Evolutionary conservation across 2,888 invertebrate species (phyloP), one percentile per base, ranked within the genome.

Genomic region (Ophioninae sp.): DNA sequence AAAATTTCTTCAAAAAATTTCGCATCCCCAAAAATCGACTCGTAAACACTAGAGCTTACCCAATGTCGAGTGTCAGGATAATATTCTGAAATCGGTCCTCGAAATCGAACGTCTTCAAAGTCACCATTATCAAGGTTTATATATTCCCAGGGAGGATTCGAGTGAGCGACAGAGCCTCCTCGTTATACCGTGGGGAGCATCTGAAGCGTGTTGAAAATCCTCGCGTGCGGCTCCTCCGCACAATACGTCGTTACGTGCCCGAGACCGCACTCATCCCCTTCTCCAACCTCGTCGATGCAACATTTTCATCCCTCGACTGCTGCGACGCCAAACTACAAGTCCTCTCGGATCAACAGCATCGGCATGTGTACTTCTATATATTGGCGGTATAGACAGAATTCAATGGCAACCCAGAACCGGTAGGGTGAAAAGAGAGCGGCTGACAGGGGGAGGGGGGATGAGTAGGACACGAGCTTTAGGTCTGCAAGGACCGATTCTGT

Each of bases 241-340:
- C 91, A 91, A 91, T 91, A 91, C 91, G 89, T 91, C 91, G 91
- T 91, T 91, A 91, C 90, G 89, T 86, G 76, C 68, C 41, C 44
- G 77, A 82, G 80, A 79, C 78, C 81, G 75, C 76, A 51, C 71
- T 64, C 69, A 64, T 71, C 79, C 80, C 72, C 72, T 13, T 17
- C 51, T 17, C 51, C 17, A 51, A 51, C 51, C 59, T 65, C 83
- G 59, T 71, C 63, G 20, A 69, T 73, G 67, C 73, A 72, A 67
- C 73, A 67, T 78, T 78, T 69, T 44, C 68, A 56, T 79, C 75
- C 73, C 82, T 17, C 73, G 76, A 63, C 74, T 74, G 67, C 56
- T 44, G 41, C 44, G 84, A 73, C 65, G 81, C 58, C 77, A 81
- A 83, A 78, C 83, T 71, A 74, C 80, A 69, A 72, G 65, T 72